These are phyloP conservation scores for Conger conger DNA, from an alignment of 2,113 vertebrate species.

Conservation along the genomic window DNA sequence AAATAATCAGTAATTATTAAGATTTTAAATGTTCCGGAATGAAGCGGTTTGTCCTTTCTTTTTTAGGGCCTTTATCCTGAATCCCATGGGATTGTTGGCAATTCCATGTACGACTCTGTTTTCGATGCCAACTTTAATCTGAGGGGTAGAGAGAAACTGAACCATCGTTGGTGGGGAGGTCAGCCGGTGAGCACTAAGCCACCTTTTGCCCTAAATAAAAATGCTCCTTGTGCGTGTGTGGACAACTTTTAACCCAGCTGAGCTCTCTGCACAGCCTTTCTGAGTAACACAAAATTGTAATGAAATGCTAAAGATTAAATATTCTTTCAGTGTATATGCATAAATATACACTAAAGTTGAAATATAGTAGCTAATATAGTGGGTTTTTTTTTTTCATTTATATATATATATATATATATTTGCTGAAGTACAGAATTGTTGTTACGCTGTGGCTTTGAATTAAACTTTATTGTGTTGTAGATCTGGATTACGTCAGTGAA, in stretches of 20 bases:
- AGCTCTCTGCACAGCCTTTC: too few relatives aligned
- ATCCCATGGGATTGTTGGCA: constrained; percentile 96
- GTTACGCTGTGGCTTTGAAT: not conserved
- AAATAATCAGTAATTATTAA: not conserved
- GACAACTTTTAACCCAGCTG: too few relatives aligned
- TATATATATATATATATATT: not conserved
- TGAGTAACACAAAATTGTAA: too few relatives aligned
- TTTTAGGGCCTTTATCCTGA: constrained; percentile 94
- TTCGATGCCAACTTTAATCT: constrained; percentile 93
- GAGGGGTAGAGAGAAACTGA: constrained; percentile 91
- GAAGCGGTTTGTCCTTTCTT: not conserved
- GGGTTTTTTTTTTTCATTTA: not conserved
- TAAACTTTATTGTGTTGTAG: constrained; percentile 54
- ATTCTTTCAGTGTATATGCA: too few relatives aligned
- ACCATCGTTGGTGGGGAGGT: constrained; percentile 97
- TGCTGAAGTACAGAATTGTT: not conserved
- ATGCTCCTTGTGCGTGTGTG: not conserved
- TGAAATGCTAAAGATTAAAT: too few relatives aligned
- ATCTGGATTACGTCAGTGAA: constrained; percentile 95
- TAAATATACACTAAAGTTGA: not conserved
- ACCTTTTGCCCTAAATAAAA: not conserved
- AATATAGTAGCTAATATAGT: not conserved
- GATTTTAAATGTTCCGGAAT: not conserved
- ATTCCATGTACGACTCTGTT: constrained; percentile 94
- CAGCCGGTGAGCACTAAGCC: constrained; percentile 84